phyloP scores from a whole-genome alignment of 2,797 vertebrate species.

The Sebastes melanostomus region DNA sequence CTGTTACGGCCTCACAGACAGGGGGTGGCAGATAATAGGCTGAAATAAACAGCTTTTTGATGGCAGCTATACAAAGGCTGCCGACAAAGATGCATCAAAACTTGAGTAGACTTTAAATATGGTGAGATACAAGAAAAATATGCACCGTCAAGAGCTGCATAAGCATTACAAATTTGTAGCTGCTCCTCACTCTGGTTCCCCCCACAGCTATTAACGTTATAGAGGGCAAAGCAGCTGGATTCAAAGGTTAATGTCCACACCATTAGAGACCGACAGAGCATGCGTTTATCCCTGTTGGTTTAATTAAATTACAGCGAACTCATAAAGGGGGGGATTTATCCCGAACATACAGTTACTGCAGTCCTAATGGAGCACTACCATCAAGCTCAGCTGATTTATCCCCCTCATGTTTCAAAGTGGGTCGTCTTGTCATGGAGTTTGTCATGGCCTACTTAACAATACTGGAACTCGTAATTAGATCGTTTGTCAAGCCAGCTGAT shows the following conservation, averaged over 20 bases:
- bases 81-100: conserved; percentile 16
- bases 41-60: conserved; percentile 6
- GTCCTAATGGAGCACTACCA: conserved; percentile 65
- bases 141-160: conserved; percentile 37
- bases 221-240: conserved; percentile 68
- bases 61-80: background rate
- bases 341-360: conserved; percentile 57
- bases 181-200: conserved; percentile 10
- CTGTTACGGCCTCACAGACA: background rate
- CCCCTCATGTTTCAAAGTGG: conserved; percentile 63
- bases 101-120: conserved; percentile 35
- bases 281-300: conserved; percentile 74
- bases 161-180: conserved; percentile 29
- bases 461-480: conserved; percentile 68
- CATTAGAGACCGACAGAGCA: conserved; percentile 69
- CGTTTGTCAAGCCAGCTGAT: conserved; percentile 63
- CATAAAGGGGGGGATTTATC: conserved; percentile 69
- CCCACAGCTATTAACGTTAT: conserved; percentile 67
- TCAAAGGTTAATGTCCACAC: conserved; percentile 78
- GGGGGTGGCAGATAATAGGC: background rate
- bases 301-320: conserved; percentile 79
- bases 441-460: conserved; percentile 75
- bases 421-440: conserved; percentile 65
- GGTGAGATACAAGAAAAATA: conserved; percentile 31
- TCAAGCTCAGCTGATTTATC: conserved; percentile 71